Conservation (phyloP, 2,113 vertebrate genomes). For the Notarius lentiginosus region DNA sequence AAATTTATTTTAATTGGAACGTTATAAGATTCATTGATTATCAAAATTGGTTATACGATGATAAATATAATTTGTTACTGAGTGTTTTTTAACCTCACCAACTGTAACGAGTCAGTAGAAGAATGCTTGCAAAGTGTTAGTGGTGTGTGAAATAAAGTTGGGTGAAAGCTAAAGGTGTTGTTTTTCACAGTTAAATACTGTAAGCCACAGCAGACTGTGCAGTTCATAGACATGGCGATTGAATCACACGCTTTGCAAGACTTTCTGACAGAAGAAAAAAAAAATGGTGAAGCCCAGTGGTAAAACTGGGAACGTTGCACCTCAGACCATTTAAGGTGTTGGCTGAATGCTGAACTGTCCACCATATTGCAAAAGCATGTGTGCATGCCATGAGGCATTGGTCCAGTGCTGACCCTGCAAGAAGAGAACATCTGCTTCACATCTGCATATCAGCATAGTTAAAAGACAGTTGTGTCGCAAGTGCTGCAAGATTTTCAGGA, state of each 20-base stretch:
- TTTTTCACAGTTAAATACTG: not conserved
- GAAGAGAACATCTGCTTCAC: not conserved
- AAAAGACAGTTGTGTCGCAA: not conserved
- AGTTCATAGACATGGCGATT: not conserved
- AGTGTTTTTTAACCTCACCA: not conserved
- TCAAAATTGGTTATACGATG: not conserved
- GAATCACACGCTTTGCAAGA: not conserved
- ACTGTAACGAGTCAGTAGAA: not conserved
- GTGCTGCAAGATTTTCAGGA: not conserved
- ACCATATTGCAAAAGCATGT: not conserved
- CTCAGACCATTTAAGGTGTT: not conserved
- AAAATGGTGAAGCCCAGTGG: not conserved
- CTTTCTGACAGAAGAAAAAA: not conserved
- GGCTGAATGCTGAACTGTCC: not conserved
- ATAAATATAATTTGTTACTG: not conserved
- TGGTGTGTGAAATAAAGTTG: not conserved
- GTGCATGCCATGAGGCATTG: not conserved
- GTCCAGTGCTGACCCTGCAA: not conserved
- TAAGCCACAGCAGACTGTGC: not conserved
- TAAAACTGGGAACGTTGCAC: not conserved
- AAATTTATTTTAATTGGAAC: not conserved
- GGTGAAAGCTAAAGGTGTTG: not conserved
- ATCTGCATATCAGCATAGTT: not conserved
- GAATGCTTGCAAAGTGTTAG: not conserved
- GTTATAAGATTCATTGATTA: not conserved